Percentiles rank a stretch among this genome's conserved stretches.
Evolutionary conservation across 2,888 invertebrate species (phyloP).

Genomic region (Xestia c-nigrum): DNA sequence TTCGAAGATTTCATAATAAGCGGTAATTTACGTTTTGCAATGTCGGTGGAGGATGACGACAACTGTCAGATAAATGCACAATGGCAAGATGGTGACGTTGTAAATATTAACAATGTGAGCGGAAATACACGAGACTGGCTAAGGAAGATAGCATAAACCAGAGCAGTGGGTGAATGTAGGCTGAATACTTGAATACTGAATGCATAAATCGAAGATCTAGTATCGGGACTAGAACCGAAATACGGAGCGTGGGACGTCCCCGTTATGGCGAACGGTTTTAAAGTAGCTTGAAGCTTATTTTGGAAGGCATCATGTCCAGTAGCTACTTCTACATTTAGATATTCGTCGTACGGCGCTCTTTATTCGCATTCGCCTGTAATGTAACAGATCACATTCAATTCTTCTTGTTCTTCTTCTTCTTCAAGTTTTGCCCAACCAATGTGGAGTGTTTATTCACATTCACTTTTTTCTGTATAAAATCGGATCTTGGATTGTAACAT

Average conservation of each 20-base stretch:
- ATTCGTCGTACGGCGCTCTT: background rate
- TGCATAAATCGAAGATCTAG: slow-evolving; percentile 51
- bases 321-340: slow-evolving; percentile 1
- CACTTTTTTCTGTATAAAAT: background rate
- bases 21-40: slow-evolving; percentile 55
- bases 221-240: slow-evolving; percentile 37
- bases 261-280: slow-evolving; percentile 28
- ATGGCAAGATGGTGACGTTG: slow-evolving; percentile 49
- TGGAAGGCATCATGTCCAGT: background rate
- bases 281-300: slow-evolving; percentile 24
- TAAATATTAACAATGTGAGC: slow-evolving; percentile 45
- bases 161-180: slow-evolving; percentile 53
- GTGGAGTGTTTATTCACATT: background rate
- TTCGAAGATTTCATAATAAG: slow-evolving; percentile 52
- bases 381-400: background rate
- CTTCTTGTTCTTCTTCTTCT: too few species aligned
- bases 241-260: slow-evolving; percentile 44
- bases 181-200: slow-evolving; percentile 55
- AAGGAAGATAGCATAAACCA: slow-evolving; percentile 46
- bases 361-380: background rate
- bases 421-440: too few species aligned
- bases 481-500: background rate
- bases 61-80: slow-evolving; percentile 38
- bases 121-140: slow-evolving; percentile 45
- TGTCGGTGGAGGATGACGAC: slow-evolving; percentile 36